phyloP scores from a whole-genome alignment of 2,888 invertebrate species.

The Drosophila putrida region DNA sequence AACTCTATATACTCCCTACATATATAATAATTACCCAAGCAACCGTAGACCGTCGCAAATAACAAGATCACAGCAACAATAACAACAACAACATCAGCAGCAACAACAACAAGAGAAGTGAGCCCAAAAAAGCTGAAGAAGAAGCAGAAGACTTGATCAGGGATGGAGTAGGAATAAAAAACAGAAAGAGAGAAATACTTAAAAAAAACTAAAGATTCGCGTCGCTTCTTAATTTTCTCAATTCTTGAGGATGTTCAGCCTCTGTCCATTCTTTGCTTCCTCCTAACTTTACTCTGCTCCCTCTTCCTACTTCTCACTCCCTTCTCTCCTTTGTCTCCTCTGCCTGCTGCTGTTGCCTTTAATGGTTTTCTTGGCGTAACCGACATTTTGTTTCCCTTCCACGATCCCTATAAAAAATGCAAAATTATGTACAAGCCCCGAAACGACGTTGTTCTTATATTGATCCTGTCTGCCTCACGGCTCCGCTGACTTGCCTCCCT shows the following conservation, averaged over 20 bases:
- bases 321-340: not conserved
- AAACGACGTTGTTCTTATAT: slow-evolving; percentile 74
- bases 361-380: slow-evolving; percentile 83
- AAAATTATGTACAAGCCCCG: slow-evolving; percentile 82
- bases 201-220: slow-evolving; percentile 30
- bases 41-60: slow-evolving; percentile 51
- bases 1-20: slow-evolving; percentile 44
- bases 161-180: too few relatives aligned
- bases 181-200: too few relatives aligned
- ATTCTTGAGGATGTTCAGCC: slow-evolving; percentile 41
- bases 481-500: not conserved
- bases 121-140: slow-evolving; percentile 21
- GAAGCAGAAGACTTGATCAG: too few relatives aligned
- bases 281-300: not conserved
- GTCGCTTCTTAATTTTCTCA: slow-evolving; percentile 74
- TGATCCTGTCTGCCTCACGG: slow-evolving; percentile 71
- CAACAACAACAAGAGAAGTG: not conserved
- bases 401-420: slow-evolving; percentile 74
- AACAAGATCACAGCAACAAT: slow-evolving; percentile 51
- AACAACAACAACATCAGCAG: slow-evolving; percentile 10
- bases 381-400: slow-evolving; percentile 82
- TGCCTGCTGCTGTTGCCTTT: slow-evolving; percentile 53
- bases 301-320: not conserved
- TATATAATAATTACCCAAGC: slow-evolving; percentile 76
- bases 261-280: slow-evolving; percentile 6